These are phyloP conservation scores for Cenopis cana DNA, from an alignment of 2,888 invertebrate genomes.

Conservation along the genomic window DNA sequence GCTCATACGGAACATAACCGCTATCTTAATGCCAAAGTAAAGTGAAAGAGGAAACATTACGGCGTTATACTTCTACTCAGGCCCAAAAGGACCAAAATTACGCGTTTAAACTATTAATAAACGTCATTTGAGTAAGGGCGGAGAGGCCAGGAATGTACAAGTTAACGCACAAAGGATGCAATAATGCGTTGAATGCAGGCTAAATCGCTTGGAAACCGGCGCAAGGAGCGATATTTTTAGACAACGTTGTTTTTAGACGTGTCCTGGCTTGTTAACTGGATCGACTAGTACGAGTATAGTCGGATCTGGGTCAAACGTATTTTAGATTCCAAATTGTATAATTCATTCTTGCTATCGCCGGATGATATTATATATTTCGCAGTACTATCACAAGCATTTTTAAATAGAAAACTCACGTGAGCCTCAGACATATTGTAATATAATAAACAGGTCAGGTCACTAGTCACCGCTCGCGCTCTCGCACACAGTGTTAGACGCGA, in stretches of 20 bases:
- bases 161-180: slow-evolving; percentile 67
- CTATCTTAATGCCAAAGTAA: slow-evolving; percentile 29
- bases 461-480: too few species aligned
- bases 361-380: too few species aligned
- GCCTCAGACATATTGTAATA: too few species aligned
- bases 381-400: too few species aligned
- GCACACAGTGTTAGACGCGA: too few species aligned
- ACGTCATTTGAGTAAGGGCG: not conserved
- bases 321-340: not conserved
- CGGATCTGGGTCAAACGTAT: not conserved
- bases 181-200: slow-evolving; percentile 64
- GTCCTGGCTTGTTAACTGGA: not conserved
- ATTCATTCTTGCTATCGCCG: too few species aligned
- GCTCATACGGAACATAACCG: slow-evolving; percentile 6
- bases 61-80: not conserved
- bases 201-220: slow-evolving; percentile 63
- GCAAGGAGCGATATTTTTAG: slow-evolving; percentile 62
- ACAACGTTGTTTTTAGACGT: slow-evolving; percentile 23
- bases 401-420: too few species aligned
- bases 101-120: not conserved
- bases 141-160: slow-evolving; percentile 42
- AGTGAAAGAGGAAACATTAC: slow-evolving; percentile 23
- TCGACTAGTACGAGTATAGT: too few species aligned
- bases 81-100: not conserved
- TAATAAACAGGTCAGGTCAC: too few species aligned